Evolutionary conservation across 2,113 vertebrate genomes (phyloP).

Genomic region (Brachyistius frenatus): DNA sequence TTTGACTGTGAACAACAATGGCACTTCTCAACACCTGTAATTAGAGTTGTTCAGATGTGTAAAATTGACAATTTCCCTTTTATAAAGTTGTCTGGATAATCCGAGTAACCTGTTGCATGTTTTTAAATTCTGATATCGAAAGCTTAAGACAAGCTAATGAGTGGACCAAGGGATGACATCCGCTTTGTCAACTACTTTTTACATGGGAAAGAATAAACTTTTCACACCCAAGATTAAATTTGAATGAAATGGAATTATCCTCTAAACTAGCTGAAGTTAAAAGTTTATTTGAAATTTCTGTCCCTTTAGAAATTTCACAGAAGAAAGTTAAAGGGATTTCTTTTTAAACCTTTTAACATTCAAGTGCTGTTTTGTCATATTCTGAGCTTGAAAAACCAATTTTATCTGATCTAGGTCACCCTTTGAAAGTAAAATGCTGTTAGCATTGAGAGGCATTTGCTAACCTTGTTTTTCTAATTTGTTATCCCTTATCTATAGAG

Average conservation of each 20-base stretch:
- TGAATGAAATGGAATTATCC: background rate
- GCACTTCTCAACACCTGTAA: background rate
- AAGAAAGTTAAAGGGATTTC: background rate
- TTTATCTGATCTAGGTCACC: slow-evolving; percentile 45
- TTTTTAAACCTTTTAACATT: slow-evolving; percentile 29
- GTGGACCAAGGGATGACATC: background rate
- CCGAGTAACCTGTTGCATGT: background rate
- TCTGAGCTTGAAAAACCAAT: slow-evolving; percentile 11
- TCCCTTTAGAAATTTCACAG: slow-evolving; percentile 6
- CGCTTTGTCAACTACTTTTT: background rate
- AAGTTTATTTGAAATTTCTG: slow-evolving; percentile 7
- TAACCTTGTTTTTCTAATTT: slow-evolving; percentile 53
- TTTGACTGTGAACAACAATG: background rate
- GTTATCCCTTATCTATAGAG: slow-evolving; percentile 19
- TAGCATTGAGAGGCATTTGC: slow-evolving; percentile 38
- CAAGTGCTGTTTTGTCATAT: slow-evolving; percentile 10
- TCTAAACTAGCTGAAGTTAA: background rate
- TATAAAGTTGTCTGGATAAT: background rate
- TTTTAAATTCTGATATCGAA: background rate
- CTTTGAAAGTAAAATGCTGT: slow-evolving; percentile 30
- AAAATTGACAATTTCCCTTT: background rate
- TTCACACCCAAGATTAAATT: slow-evolving; percentile 1
- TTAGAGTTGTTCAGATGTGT: background rate
- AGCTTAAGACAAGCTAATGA: background rate
- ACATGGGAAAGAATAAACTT: background rate